Evolutionary conservation across 2,888 invertebrate genomes (phyloP).

Genomic region (Drosophila picticornis): DNA sequence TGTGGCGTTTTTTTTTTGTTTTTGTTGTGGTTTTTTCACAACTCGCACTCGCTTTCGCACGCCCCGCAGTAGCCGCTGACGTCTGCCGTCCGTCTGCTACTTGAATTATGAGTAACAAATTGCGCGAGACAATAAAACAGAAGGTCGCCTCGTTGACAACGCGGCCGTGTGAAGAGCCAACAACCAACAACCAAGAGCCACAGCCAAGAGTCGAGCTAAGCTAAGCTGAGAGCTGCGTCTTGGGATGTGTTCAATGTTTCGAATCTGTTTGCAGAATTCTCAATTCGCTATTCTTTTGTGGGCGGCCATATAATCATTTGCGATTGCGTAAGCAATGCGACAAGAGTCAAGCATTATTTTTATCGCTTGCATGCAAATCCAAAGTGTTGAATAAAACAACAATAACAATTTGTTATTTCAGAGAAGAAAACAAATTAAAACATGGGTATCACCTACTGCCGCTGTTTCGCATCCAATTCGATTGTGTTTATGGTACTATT

Average conservation of each 20-base stretch:
- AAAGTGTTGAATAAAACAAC: not conserved
- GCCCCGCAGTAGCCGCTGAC: conserved; percentile 37
- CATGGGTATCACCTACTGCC: not conserved
- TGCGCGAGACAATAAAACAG: conserved; percentile 66
- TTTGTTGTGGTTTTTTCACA: conserved; percentile 17
- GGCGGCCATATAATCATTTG: conserved; percentile 37
- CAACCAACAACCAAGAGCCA: not conserved
- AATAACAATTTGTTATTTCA: conserved; percentile 8
- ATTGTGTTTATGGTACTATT: not conserved
- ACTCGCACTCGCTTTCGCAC: conserved; percentile 21
- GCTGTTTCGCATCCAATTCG: not conserved
- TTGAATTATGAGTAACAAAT: conserved; percentile 75
- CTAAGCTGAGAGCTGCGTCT: not conserved
- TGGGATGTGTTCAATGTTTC: conserved; percentile 27
- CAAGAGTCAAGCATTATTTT: conserved; percentile 28
- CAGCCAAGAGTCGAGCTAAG: conserved; percentile 9
- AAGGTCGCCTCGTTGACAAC: conserved; percentile 66
- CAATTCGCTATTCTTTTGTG: conserved; percentile 41
- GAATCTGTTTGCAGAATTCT: conserved; percentile 22
- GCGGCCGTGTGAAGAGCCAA: conserved; percentile 58
- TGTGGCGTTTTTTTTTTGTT: not conserved
- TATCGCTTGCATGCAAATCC: conserved; percentile 27
- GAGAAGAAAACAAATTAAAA: not conserved
- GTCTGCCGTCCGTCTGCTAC: conserved; percentile 23
- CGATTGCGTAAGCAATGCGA: conserved; percentile 47